Base-by-base conservation (phyloP, 2,888 invertebrate genomes). In the Volucella inflata region DNA sequence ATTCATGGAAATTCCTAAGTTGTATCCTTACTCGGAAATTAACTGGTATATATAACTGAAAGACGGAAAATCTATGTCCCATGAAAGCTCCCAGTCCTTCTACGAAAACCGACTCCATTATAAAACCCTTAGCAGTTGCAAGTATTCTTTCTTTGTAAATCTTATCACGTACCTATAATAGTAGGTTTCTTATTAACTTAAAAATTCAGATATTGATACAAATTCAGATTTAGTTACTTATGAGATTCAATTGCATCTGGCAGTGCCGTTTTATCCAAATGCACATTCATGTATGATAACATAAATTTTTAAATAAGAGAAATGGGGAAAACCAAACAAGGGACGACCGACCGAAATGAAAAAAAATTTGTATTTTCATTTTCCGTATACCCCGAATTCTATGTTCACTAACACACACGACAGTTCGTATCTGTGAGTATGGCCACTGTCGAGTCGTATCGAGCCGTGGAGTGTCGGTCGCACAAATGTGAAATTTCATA, bases 381-480 rank as follows among this genome's bases (percentile, higher is more conserved):
- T 81, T 77, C 72, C 81, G 81, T 81, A 81, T 81, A 82, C 59
- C 67, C 81, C 72, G 68, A 81, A 80, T 80, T 80, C 71, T 44
- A 17, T 59, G 44, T 70, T 42, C 59, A 51, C 80, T n/a, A 71
- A 85, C 65, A 71, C 60, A n/a, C 50, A 67, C 30, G 6, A 30
- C 30, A 30, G 0, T 0, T 0, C 30, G 30, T 30, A 30, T 30
- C 30, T 30, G 30, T 30, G 30, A 30, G 30, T 30, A 30, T 30
- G 30, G 30, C 30, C 30, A 30, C 30, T 30, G 30, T 21, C 2
- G 2, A 21, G 21, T 51, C 30, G 36, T 44, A 53, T 55, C 55
- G 68, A 50, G 64, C 44, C 36, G 14, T 60, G 36, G 44, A 55
- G 46, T 57, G 38, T 30, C 30, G 30, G 30, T 30, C 30, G 30